A percentile compares a stretch with the other conserved stretches of the same genome.
phyloP scores from a whole-genome alignment of 2,888 invertebrate species.

The Philhelius pedissequus region DNA sequence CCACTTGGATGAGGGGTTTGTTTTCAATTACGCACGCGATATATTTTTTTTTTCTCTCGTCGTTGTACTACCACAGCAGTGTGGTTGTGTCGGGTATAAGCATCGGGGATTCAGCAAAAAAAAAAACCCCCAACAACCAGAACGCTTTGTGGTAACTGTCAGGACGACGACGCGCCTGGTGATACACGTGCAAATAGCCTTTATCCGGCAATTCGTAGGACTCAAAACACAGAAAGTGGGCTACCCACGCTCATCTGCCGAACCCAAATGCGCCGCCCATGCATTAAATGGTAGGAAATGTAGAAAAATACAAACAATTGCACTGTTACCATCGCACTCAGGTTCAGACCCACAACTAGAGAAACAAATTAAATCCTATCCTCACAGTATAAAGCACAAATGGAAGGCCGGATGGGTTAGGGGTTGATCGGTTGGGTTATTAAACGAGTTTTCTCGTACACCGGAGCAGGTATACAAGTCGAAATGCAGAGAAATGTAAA shows the following conservation, averaged over 20 bases:
- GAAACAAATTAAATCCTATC: conserved; percentile 62
- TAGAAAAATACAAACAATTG: conserved; percentile 27
- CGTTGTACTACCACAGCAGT: background rate
- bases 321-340: conserved; percentile 44
- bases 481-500: conserved; percentile 44
- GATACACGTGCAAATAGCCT: conserved; percentile 60
- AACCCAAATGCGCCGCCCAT: background rate
- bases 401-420: background rate
- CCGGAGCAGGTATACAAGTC: conserved; percentile 14
- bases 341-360: conserved; percentile 14
- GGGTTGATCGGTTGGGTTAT: background rate
- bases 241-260: background rate
- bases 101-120: conserved; percentile 21
- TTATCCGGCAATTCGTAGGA: conserved; percentile 58
- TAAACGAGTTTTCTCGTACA: background rate
- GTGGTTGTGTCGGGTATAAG: background rate
- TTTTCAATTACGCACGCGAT: conserved; percentile 68
- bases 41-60: background rate
- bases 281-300: conserved; percentile 45
- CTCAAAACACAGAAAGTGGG: conserved; percentile 27
- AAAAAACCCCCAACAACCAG: conserved; percentile 47
- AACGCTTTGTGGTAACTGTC: conserved; percentile 59
- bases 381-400: conserved; percentile 23
- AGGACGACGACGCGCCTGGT: conserved; percentile 22
- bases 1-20: conserved; percentile 44